Base-by-base conservation (phyloP, 2,797 vertebrate genomes). In the Morus bassanus region DNA sequence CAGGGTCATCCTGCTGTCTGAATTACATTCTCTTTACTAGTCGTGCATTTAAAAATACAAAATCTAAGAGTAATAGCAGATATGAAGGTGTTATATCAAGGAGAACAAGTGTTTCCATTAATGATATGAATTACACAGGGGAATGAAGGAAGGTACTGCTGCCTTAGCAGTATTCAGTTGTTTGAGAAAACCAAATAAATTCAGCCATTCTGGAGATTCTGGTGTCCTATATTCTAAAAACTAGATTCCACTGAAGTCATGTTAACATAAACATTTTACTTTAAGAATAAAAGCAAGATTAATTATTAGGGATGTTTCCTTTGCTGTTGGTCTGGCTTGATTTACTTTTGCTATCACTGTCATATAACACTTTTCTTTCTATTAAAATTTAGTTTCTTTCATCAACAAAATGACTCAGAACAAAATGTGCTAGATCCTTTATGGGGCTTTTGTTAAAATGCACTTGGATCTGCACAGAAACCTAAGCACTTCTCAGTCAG, bases 171-270 rank as follows among this genome's bases (percentile, higher is more conserved):
- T 79, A 51, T 69, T 63, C 53, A 46, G 15, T 68, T 90, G 37
- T 68, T 69, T 82, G 63, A 84, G 57, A 14, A 86, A 96, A 82
- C 43, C 53, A 78, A 88, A 95, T 91, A 93, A 96, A 96, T 97
- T 60, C 87, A 77, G 33, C 35, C 33, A 45, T 86, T 95, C 56
- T 53, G 75, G 87, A 88, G 87, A 78, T 94, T 70, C 80, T 80
- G 53, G 31, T 56, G 73, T 81, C 73, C 78, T 79, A 4, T 61
- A 17, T 89, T 70, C 51, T 46, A 74, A 57, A 51, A 83, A 67
- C 11, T 64, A 39, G 72, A 81, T 85, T 30, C 67, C 30, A 13
- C 59, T 94, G 91, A 96, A 97, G 95, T 96, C 65, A 79, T 16
- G 12, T 9, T 13, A 46, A 48, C 5, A 4, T 23, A 43, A 85